A percentile compares a stretch with the other conserved stretches of the same genome.
These are phyloP conservation scores for Takifugu rubripes DNA, from an alignment of 2,797 vertebrate genomes.

Conservation along the genomic window DNA sequence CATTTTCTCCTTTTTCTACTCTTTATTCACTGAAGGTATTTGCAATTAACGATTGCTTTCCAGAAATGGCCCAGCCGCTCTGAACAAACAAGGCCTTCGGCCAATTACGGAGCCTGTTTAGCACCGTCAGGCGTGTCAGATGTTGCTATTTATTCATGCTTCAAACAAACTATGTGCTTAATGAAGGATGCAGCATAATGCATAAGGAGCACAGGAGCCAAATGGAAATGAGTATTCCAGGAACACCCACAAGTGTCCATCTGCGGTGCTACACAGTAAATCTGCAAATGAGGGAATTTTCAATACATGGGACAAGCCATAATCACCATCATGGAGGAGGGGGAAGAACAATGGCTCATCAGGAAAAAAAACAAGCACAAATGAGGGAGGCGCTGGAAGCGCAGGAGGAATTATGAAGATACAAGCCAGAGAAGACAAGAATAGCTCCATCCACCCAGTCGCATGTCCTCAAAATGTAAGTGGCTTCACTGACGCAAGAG, in stretches of 20 bases:
- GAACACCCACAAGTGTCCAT: conserved; percentile 3
- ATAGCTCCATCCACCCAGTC: conserved; percentile 36
- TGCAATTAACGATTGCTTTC: conserved; percentile 46
- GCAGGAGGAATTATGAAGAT: conserved; percentile 18
- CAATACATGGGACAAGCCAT: conserved; percentile 4
- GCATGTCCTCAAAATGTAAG: conserved; percentile 17
- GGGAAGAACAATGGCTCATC: conserved; percentile 31
- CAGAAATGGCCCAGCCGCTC: conserved; percentile 19
- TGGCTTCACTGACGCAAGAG: conserved; percentile 14
- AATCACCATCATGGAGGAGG: neutral
- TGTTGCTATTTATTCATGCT: conserved; percentile 17
- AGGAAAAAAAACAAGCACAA: conserved; percentile 14
- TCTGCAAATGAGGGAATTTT: neutral
- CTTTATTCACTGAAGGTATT: conserved; percentile 34
- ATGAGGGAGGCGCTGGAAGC: conserved; percentile 8
- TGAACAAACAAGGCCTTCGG: neutral
- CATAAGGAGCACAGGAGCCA: neutral
- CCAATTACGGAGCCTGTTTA: conserved; percentile 40
- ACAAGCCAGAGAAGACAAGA: conserved; percentile 9
- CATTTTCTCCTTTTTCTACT: conserved; percentile 13
- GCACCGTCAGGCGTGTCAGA: conserved; percentile 8
- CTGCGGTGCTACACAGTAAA: too few species aligned
- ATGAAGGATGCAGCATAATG: conserved; percentile 19
- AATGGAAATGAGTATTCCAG: conserved; percentile 9
- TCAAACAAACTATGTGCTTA: conserved; percentile 9